A percentile compares a stretch with the other conserved stretches of the same genome.
phyloP scores from a whole-genome alignment of 2,113 vertebrate species.

The Egretta garzetta region DNA sequence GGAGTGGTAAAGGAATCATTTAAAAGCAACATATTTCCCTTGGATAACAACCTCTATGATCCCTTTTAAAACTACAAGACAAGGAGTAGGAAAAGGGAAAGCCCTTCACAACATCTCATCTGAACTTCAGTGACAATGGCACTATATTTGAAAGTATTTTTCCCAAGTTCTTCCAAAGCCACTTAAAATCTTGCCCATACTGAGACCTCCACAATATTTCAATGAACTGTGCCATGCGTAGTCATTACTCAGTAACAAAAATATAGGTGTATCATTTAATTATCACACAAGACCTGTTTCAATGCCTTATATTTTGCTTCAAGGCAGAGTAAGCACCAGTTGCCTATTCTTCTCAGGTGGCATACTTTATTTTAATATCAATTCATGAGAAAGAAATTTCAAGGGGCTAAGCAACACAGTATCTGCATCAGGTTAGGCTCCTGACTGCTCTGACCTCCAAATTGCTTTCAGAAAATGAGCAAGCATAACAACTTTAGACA shows the following conservation, averaged over 20 bases:
- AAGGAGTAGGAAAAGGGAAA: background rate
- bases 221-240: background rate
- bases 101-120: background rate
- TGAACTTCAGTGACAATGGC: background rate
- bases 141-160: background rate
- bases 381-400: background rate
- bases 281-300: background rate
- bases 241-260: background rate
- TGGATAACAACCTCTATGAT: background rate
- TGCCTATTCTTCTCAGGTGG: background rate
- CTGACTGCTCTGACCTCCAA: background rate
- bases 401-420: background rate
- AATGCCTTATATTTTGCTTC: background rate
- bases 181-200: background rate
- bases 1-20: background rate
- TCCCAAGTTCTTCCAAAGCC: background rate
- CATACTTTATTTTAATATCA: background rate
- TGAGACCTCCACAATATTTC: background rate
- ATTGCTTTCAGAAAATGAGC: conserved; percentile 64
- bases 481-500: background rate
- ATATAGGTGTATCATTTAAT: background rate
- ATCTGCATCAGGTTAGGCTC: background rate
- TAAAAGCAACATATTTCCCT: background rate
- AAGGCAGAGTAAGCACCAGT: background rate
- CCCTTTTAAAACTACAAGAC: background rate